A percentile compares a stretch with the other conserved stretches of the same genome.
Conservation (phyloP, 1,140 invertebrate genomes). For the Drosophila bocki region DNA sequence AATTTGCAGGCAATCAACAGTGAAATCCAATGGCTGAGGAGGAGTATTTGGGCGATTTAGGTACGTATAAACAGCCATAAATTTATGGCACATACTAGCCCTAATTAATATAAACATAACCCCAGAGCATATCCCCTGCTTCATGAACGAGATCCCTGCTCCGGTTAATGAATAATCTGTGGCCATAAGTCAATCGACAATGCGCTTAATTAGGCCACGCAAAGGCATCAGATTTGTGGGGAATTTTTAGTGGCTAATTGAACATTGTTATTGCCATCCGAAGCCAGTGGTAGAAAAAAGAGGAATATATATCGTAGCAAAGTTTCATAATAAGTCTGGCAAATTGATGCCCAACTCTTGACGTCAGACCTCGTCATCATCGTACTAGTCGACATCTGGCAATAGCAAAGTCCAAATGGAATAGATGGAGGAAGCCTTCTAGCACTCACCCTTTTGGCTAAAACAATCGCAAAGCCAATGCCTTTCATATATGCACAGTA, state of each 20-base stretch:
- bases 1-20: conserved; percentile 68
- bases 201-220: conserved; percentile 61
- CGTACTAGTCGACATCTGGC: conserved; percentile 61
- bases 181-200: conserved; percentile 73
- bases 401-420: conserved; percentile 25
- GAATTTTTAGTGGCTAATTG: conserved; percentile 79
- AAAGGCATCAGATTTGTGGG: conserved; percentile 46
- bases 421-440: conserved; percentile 13
- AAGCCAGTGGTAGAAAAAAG: conserved; percentile 16
- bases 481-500: conserved; percentile 48
- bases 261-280: conserved; percentile 38
- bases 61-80: conserved; percentile 64
- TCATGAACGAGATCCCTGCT: conserved; percentile 10
- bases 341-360: conserved; percentile 56
- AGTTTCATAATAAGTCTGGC: conserved; percentile 51
- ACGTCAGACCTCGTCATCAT: conserved; percentile 34
- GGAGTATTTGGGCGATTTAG: conserved; percentile 59
- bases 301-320: conserved; percentile 17
- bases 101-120: conserved; percentile 58
- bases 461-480: conserved; percentile 56
- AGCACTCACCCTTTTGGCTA: conserved; percentile 9
- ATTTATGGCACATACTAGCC: conserved; percentile 52
- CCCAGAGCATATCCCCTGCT: not conserved
- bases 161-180: conserved; percentile 63
- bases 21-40: conserved; percentile 68